phyloP scores from a whole-genome alignment of 2,113 vertebrate species.

The Aptenodytes forsteri region DNA sequence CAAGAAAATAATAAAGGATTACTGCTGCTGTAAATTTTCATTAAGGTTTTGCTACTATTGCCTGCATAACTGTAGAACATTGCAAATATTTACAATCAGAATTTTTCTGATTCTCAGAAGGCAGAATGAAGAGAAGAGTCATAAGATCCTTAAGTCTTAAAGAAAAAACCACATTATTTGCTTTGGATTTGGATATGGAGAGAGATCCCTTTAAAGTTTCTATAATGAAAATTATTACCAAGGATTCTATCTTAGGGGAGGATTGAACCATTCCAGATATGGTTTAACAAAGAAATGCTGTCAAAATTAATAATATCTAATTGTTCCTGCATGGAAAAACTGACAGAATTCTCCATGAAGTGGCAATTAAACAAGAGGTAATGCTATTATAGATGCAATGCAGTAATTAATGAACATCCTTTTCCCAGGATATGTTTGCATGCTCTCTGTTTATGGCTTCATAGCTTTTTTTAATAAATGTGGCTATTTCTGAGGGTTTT shows the following conservation, averaged over 20 bases:
- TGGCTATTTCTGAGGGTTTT: neutral
- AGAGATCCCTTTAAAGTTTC: neutral
- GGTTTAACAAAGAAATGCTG: neutral
- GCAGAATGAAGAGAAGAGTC: neutral
- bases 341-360: neutral
- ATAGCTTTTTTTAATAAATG: neutral
- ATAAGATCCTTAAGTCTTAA: neutral
- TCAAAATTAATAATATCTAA: neutral
- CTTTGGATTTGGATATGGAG: neutral
- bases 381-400: neutral
- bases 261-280: neutral
- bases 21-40: neutral
- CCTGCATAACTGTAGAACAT: neutral
- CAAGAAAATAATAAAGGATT: neutral
- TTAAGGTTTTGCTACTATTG: neutral
- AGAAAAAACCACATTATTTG: neutral
- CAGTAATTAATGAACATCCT: neutral
- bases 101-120: neutral
- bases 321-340: neutral
- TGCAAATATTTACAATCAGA: neutral
- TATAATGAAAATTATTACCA: neutral
- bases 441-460: neutral
- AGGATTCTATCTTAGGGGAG: neutral
- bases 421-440: neutral
- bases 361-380: neutral